Evolutionary conservation across 2,888 invertebrate species (phyloP).

Genomic region (Malachius bipustulatus): DNA sequence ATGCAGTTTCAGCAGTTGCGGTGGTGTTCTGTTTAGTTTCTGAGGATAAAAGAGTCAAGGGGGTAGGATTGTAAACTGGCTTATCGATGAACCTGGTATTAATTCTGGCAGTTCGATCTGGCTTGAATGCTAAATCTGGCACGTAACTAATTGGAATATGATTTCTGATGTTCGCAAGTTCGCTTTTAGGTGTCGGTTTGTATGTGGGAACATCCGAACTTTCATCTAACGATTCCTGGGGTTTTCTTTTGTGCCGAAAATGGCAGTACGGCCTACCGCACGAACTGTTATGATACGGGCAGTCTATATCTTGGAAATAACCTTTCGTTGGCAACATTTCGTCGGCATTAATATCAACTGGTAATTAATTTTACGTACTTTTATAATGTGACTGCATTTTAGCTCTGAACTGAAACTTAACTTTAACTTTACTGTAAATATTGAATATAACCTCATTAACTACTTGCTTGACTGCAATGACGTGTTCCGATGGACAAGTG

Average conservation of each 20-base stretch:
- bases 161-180: constrained; percentile 36
- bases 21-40: constrained; percentile 21
- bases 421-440: too few relatives aligned
- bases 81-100: constrained; percentile 23
- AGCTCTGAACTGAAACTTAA: too few relatives aligned
- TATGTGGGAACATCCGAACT: constrained; percentile 34
- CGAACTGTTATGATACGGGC: constrained; percentile 72
- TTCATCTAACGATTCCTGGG: constrained; percentile 40
- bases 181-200: constrained; percentile 39
- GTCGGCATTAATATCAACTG: too few relatives aligned
- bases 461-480: too few relatives aligned
- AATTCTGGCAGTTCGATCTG: constrained; percentile 33
- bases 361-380: too few relatives aligned
- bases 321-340: constrained; percentile 88
- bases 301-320: constrained; percentile 73
- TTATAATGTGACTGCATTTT: too few relatives aligned
- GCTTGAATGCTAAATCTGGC: constrained; percentile 40
- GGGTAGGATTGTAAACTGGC: constrained; percentile 35
- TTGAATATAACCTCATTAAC: too few relatives aligned
- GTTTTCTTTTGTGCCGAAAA: constrained; percentile 70
- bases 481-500: too few relatives aligned
- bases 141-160: constrained; percentile 41
- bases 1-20: constrained; percentile 11
- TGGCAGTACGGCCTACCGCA: constrained; percentile 89
- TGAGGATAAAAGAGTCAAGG: constrained; percentile 32